A percentile compares a stretch with the other conserved stretches of the same genome.
phyloP scores from a whole-genome alignment of 2,113 vertebrate genomes.

The Muntiacus muntjak region DNA sequence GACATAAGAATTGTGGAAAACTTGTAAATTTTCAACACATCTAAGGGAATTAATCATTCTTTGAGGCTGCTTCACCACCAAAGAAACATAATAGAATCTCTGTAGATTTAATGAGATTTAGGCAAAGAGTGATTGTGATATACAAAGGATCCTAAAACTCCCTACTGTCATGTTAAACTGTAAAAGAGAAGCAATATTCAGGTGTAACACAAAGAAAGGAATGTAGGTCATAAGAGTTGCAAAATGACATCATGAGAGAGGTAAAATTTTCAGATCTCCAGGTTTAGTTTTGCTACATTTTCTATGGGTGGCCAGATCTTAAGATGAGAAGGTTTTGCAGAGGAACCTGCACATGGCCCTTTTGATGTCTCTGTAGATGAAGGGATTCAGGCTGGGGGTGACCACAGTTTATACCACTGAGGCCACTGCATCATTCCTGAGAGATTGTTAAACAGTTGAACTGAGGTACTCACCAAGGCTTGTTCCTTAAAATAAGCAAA shows the following conservation, averaged over 20 bases:
- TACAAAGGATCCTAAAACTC: neutral
- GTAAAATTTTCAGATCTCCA: neutral
- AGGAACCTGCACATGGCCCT: neutral
- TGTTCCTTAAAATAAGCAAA: neutral
- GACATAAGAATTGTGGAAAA: neutral
- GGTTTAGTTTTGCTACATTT: neutral
- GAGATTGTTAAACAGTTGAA: neutral
- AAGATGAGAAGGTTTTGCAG: neutral
- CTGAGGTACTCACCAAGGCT: neutral
- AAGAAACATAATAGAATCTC: neutral
- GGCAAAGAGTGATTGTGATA: neutral
- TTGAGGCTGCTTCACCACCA: neutral
- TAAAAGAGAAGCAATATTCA: neutral
- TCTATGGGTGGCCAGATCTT: neutral
- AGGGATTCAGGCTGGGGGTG: neutral
- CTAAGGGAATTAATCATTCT: neutral
- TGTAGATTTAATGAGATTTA: neutral
- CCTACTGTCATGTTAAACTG: rapidly evolving
- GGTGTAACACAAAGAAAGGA: neutral
- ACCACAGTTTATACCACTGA: neutral
- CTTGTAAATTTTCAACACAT: neutral
- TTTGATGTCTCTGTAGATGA: neutral
- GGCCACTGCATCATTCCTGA: neutral
- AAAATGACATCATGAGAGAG: neutral
- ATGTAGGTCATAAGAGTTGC: neutral